Evolutionary conservation across 2,113 vertebrate species (phyloP).

Genomic region (Nothoprocta perdicaria): DNA sequence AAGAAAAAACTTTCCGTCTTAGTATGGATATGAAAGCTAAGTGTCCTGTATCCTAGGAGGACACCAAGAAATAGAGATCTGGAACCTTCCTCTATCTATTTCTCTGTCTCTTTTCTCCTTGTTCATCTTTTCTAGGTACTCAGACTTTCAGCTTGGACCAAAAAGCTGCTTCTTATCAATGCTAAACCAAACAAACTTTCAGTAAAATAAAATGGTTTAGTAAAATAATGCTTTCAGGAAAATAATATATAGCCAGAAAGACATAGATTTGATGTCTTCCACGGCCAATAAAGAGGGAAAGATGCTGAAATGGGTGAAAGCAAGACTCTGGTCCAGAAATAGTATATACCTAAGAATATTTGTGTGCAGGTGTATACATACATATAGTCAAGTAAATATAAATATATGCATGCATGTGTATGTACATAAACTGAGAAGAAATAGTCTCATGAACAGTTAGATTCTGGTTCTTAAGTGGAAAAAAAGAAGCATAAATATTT

Average conservation of each 20-base stretch:
- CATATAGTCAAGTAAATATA: background rate
- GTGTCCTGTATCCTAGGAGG: too few relatives aligned
- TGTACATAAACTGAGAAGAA: background rate
- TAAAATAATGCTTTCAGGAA: background rate
- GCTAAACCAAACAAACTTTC: background rate
- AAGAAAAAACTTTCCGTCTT: background rate
- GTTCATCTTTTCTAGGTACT: background rate
- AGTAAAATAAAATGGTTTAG: background rate
- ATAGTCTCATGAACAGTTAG: background rate
- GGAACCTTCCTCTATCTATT: too few relatives aligned
- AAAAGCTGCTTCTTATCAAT: background rate
- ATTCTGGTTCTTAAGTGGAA: background rate
- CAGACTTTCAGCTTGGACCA: background rate
- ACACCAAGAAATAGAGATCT: too few relatives aligned
- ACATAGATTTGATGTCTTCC: background rate
- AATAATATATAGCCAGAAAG: background rate
- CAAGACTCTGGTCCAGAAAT: background rate
- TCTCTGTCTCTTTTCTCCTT: background rate
- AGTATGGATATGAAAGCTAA: too few relatives aligned
- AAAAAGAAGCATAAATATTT: rapidly evolving
- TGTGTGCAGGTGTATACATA: rapidly evolving
- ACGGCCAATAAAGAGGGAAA: background rate
- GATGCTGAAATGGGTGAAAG: background rate
- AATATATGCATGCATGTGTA: background rate
- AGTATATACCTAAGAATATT: background rate